These are phyloP conservation scores for Ivindomyrus marchei DNA, from an alignment of 2,113 vertebrate species.

Conservation along the genomic window DNA sequence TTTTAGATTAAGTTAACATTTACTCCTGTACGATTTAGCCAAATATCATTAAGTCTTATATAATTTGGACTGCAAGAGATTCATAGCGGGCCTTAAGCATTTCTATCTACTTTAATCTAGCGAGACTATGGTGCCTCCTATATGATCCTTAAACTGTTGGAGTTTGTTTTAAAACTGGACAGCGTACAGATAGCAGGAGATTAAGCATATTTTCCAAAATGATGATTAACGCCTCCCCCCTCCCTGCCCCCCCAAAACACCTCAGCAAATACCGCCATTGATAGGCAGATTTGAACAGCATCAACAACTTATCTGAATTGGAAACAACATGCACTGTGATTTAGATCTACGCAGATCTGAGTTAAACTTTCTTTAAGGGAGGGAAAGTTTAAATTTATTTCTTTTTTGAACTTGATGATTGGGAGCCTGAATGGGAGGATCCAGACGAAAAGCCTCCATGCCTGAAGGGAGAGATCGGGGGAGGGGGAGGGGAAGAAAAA, in stretches of 20 bases:
- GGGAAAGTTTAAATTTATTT: conserved; percentile 68
- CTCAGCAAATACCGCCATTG: conserved; percentile 34
- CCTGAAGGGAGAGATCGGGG: conserved; percentile 72
- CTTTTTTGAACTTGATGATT: conserved; percentile 88
- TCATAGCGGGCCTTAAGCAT: neutral
- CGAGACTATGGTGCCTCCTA: neutral
- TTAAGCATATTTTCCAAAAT: conserved; percentile 17
- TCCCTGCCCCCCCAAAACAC: neutral
- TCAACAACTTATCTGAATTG: conserved; percentile 37
- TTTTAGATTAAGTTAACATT: neutral
- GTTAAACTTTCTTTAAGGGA: conserved; percentile 20
- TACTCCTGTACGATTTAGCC: neutral
- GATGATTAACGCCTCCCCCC: neutral
- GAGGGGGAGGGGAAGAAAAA: conserved; percentile 13
- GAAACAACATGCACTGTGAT: conserved; percentile 62
- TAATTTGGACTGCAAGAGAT: neutral
- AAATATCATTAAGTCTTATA: neutral
- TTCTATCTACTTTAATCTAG: conserved; percentile 1
- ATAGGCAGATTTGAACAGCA: conserved; percentile 45
- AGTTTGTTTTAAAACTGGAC: neutral
- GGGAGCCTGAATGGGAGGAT: conserved; percentile 93
- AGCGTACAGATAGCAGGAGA: conserved; percentile 14
- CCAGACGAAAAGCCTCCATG: conserved; percentile 81
- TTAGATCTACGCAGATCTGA: conserved; percentile 21
- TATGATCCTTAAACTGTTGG: neutral